These are phyloP conservation scores for Tricholauxania praeusta DNA, from an alignment of 2,888 invertebrate species.

Conservation along the genomic window DNA sequence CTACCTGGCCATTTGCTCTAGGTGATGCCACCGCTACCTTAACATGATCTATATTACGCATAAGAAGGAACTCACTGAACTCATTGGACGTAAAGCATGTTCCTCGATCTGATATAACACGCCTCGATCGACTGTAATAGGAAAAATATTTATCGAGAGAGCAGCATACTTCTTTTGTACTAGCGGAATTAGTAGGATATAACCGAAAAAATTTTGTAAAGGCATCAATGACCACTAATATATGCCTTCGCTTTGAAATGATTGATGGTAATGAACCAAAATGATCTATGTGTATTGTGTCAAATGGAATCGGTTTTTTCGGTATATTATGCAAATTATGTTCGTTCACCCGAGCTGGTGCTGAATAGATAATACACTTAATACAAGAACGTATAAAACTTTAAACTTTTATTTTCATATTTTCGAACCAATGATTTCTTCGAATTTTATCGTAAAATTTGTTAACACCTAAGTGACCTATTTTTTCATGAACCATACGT, in stretches of 20 bases:
- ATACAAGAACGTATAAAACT: too few relatives aligned
- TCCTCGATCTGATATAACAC: conserved; percentile 16
- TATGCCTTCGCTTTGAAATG: conserved; percentile 17
- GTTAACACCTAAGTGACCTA: conserved; percentile 13
- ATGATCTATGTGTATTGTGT: conserved; percentile 18
- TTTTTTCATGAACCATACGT: conserved; percentile 16
- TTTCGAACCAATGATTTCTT: too few relatives aligned
- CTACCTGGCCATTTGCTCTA: conserved; percentile 21
- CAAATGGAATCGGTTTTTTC: conserved; percentile 15
- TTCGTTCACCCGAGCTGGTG: background rate
- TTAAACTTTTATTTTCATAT: too few relatives aligned
- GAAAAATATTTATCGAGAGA: background rate
- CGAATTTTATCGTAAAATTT: conserved; percentile 17
- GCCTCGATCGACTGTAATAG: conserved; percentile 13
- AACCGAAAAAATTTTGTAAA: conserved; percentile 16
- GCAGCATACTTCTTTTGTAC: conserved; percentile 3
- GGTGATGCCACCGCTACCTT: conserved; percentile 6
- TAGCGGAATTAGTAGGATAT: conserved; percentile 6
- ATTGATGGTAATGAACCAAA: conserved; percentile 18
- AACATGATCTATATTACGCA: conserved; percentile 8
- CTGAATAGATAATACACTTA: background rate
- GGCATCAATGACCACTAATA: conserved; percentile 1
- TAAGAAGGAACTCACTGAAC: background rate
- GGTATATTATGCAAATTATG: conserved; percentile 10
- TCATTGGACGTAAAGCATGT: conserved; percentile 8